Conservation (phyloP, 2,797 vertebrate species). For the Saxicola maurus region DNA sequence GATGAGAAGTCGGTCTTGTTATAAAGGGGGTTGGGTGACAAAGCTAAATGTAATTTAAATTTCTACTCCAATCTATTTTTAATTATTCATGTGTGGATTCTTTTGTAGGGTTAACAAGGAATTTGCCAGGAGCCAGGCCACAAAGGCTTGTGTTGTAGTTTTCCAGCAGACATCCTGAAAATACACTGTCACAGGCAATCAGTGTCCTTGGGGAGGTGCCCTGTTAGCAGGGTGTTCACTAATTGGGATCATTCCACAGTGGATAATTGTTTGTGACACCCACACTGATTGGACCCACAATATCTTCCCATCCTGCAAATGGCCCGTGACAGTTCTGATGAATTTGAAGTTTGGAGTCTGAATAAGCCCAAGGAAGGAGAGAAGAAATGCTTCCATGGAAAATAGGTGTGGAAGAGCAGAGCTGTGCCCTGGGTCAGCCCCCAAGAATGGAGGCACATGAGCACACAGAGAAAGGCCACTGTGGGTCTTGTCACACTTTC, state of each 20-base stretch:
- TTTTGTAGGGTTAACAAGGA: conserved; percentile 38
- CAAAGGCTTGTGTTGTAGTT: conserved; percentile 14
- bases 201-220: conserved; percentile 52
- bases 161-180: conserved; percentile 54
- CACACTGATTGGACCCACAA: conserved; percentile 41
- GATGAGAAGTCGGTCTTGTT: conserved; percentile 22
- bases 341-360: conserved; percentile 46
- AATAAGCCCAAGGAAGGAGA: not conserved
- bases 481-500: not conserved
- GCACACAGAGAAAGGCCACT: not conserved
- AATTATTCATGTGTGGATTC: conserved; percentile 39
- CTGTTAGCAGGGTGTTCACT: conserved; percentile 58
- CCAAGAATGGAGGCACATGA: conserved; percentile 6
- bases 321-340: conserved; percentile 47
- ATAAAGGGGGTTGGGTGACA: not conserved
- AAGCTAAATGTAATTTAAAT: conserved; percentile 1
- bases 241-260: conserved; percentile 53
- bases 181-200: conserved; percentile 62
- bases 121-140: conserved; percentile 42
- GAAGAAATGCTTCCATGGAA: not conserved
- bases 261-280: conserved; percentile 65
- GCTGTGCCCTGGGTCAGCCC: conserved; percentile 32
- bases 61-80: conserved; percentile 39
- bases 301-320: conserved; percentile 55
- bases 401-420: not conserved